phyloP scores from a whole-genome alignment of 2,797 vertebrate genomes.

The Lutjanus campechanus region DNA sequence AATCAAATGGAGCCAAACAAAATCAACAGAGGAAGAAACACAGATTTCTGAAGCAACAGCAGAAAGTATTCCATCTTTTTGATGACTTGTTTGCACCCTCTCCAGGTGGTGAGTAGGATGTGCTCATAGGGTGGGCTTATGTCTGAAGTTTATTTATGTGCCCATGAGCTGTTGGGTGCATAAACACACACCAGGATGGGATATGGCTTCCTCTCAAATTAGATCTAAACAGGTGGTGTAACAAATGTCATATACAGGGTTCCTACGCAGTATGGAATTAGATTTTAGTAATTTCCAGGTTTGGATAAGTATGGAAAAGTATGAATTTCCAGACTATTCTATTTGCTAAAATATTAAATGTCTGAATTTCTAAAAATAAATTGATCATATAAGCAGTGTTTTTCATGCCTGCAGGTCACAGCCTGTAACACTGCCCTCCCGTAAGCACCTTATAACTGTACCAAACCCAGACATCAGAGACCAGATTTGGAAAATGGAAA shows the following conservation, averaged over 20 bases:
- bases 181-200: not conserved
- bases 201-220: not conserved
- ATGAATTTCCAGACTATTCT: too few species aligned
- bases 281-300: too few species aligned
- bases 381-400: too few species aligned
- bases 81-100: conserved; percentile 8
- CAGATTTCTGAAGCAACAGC: not conserved
- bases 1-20: not conserved
- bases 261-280: too few species aligned
- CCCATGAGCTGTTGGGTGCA: not conserved
- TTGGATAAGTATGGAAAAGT: too few species aligned
- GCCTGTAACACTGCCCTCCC: too few species aligned
- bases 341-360: too few species aligned
- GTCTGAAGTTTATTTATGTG: conserved; percentile 28
- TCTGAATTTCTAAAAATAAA: too few species aligned
- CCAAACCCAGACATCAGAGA: too few species aligned
- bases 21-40: rapidly evolving
- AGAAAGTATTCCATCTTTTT: not conserved
- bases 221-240: conserved; percentile 4
- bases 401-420: too few species aligned
- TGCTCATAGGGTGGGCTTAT: conserved; percentile 6
- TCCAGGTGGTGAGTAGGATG: conserved; percentile 28
- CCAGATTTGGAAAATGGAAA: too few species aligned
- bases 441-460: too few species aligned
- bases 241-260: not conserved